phyloP scores from a whole-genome alignment of 2,888 invertebrate genomes.

The Dorcus hopei region DNA sequence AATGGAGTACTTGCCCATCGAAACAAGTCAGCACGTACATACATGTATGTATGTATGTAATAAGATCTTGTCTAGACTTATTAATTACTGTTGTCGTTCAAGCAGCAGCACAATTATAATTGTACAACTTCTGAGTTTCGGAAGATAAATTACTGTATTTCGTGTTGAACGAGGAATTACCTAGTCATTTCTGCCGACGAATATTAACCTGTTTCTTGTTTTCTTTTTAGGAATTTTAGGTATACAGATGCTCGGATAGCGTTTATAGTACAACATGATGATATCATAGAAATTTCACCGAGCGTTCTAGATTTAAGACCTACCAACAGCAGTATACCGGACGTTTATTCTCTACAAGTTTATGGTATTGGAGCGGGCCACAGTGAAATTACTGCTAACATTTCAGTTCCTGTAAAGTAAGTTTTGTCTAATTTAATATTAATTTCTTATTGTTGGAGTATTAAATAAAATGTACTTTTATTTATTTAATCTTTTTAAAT shows the following conservation, averaged over 20 bases:
- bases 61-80: no score
- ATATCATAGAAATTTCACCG: constrained; percentile 60
- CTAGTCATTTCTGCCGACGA: background rate
- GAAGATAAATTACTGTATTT: no score
- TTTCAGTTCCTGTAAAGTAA: constrained; percentile 49
- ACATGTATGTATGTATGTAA: no score
- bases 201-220: background rate
- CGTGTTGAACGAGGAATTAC: background rate
- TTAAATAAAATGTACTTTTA: no score
- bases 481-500: background rate
- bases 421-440: constrained; percentile 29
- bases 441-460: no score
- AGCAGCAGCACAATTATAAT: no score
- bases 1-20: no score
- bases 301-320: constrained; percentile 40
- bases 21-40: no score
- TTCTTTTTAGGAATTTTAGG: constrained; percentile 14
- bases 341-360: constrained; percentile 53
- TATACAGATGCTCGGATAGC: constrained; percentile 50
- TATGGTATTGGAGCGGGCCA: constrained; percentile 66
- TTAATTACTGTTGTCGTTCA: no score
- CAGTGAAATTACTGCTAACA: constrained; percentile 61
- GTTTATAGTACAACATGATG: constrained; percentile 62
- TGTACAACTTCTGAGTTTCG: no score
- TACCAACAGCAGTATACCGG: constrained; percentile 12